phyloP scores from a whole-genome alignment of 2,113 vertebrate genomes.

The Columbina picui region DNA sequence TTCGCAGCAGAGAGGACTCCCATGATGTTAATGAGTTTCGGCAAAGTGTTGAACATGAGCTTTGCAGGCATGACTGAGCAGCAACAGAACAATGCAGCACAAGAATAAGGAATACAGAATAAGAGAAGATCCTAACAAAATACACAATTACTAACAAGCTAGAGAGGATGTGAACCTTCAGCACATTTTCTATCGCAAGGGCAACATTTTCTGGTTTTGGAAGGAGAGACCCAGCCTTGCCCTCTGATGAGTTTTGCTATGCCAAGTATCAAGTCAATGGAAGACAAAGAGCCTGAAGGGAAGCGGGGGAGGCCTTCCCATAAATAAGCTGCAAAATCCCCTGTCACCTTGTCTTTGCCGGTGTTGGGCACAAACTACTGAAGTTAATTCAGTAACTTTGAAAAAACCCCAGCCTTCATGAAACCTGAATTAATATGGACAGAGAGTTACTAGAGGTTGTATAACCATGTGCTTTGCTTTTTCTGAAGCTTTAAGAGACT shows the following conservation, averaged over 20 bases:
- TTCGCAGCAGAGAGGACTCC: not conserved
- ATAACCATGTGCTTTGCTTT: not conserved
- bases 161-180: not conserved
- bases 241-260: conserved; percentile 16
- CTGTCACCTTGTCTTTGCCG: conserved; percentile 1
- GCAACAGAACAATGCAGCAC: not conserved
- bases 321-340: conserved; percentile 16
- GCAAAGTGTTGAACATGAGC: not conserved
- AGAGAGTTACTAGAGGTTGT: not conserved
- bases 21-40: not conserved
- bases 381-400: conserved; percentile 23
- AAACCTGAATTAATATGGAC: conserved; percentile 29
- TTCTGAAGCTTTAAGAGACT: conserved; percentile 31
- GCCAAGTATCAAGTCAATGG: conserved; percentile 22
- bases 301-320: not conserved
- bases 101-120: not conserved
- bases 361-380: not conserved
- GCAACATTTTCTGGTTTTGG: not conserved
- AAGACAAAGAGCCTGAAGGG: conserved; percentile 1
- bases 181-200: not conserved
- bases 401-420: not conserved
- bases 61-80: conserved; percentile 5
- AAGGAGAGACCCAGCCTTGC: not conserved
- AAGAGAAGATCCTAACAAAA: not conserved
- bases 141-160: not conserved